Conservation (phyloP, 2,113 vertebrate species). For the Aegithalos caudatus region DNA sequence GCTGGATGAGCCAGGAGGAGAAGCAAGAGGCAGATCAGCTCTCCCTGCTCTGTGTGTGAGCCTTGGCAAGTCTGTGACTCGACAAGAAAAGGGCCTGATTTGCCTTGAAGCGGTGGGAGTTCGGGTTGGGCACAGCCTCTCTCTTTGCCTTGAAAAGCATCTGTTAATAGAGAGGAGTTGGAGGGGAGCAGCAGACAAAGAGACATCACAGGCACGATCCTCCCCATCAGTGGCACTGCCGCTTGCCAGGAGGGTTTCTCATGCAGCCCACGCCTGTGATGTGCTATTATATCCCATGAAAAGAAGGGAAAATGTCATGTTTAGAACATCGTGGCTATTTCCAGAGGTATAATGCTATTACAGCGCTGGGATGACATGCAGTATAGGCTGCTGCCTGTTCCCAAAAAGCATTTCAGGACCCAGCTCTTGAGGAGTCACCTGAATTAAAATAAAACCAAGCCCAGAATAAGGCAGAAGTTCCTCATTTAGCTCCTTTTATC, state of each 20-base stretch:
- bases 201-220: neutral
- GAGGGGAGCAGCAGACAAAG: slow-evolving; percentile 6
- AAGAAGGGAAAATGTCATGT: slow-evolving; percentile 2
- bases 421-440: neutral
- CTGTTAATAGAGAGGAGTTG: slow-evolving; percentile 1
- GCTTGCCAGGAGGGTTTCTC: neutral
- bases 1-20: neutral
- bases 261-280: neutral
- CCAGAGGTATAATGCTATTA: neutral
- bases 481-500: neutral
- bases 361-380: neutral
- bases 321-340: neutral
- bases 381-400: neutral
- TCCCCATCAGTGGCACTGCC: neutral
- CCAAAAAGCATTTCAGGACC: neutral
- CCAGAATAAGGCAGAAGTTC: neutral
- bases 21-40: neutral
- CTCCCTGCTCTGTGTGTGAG: neutral
- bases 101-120: neutral
- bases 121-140: neutral
- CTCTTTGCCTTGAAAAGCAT: neutral
- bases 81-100: neutral
- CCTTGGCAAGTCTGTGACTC: neutral
- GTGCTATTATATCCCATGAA: neutral
- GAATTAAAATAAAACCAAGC: neutral